A percentile compares a stretch with the other conserved stretches of the same genome.
These are phyloP conservation scores for Cricetomys ansorgei DNA, from an alignment of 2,113 vertebrate species.

Conservation along the genomic window DNA sequence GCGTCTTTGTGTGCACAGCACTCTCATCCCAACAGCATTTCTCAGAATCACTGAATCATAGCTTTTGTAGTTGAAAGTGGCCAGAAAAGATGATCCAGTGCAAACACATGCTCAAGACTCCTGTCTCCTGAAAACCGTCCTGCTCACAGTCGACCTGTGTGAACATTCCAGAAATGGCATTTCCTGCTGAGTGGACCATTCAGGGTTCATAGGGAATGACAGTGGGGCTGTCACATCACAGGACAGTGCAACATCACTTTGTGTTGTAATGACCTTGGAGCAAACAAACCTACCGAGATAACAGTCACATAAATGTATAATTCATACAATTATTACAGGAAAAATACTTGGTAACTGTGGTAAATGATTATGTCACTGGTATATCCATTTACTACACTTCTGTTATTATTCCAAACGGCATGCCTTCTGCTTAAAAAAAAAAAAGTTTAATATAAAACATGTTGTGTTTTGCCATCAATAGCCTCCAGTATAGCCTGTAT, in stretches of 20 bases:
- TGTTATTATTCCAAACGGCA: background rate
- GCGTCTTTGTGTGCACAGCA: background rate
- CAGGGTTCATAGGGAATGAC: background rate
- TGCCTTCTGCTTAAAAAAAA: background rate
- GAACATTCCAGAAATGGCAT: background rate
- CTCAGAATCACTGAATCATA: constrained; percentile 66
- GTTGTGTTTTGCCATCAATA: background rate
- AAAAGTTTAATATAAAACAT: background rate
- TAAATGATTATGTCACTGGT: background rate
- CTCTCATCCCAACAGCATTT: constrained; percentile 54
- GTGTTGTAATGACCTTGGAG: background rate
- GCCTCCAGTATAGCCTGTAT: background rate
- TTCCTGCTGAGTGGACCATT: background rate
- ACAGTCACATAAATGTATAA: background rate
- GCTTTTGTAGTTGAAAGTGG: constrained; percentile 27
- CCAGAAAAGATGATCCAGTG: constrained; percentile 17
- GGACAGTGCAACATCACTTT: background rate
- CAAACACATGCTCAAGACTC: constrained; percentile 16
- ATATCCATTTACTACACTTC: background rate
- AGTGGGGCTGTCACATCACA: background rate
- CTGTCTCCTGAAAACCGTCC: background rate
- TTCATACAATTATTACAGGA: background rate
- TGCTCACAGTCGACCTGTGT: background rate
- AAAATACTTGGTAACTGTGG: background rate
- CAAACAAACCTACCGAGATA: background rate